Evolutionary conservation across 2,888 invertebrate species (phyloP).

Genomic region (Pyralis farinalis): DNA sequence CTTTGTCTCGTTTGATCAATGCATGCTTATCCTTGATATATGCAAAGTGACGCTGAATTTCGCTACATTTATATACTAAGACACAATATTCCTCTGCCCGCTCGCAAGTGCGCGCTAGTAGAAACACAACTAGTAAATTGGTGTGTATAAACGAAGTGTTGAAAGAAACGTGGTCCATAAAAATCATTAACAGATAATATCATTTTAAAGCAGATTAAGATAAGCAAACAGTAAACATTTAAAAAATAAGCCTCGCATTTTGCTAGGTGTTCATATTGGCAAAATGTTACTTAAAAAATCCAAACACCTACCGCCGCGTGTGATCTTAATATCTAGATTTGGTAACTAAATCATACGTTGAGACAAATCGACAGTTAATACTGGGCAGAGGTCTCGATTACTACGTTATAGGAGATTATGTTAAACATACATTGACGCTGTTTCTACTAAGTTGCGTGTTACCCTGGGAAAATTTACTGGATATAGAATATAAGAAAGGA

Average conservation of each 20-base stretch:
- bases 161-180: neutral
- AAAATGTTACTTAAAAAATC: conserved; percentile 28
- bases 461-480: no score
- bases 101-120: neutral
- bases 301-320: conserved; percentile 22
- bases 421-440: no score
- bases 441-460: no score
- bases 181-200: neutral
- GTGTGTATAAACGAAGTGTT: neutral
- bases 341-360: no score
- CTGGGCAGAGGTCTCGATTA: no score
- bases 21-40: conserved; percentile 8
- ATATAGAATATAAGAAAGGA: no score
- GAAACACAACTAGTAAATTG: neutral
- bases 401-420: no score
- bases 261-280: conserved; percentile 49
- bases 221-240: conserved; percentile 3
- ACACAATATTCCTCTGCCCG: conserved; percentile 3
- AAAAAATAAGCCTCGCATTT: conserved; percentile 35
- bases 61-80: conserved; percentile 11
- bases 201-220: no score
- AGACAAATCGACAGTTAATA: no score
- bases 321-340: conserved; percentile 1
- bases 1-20: conserved; percentile 17
- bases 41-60: conserved; percentile 11